Base-by-base conservation (phyloP, 2,888 invertebrate species). In the Rhamphomyia laevipes region DNA sequence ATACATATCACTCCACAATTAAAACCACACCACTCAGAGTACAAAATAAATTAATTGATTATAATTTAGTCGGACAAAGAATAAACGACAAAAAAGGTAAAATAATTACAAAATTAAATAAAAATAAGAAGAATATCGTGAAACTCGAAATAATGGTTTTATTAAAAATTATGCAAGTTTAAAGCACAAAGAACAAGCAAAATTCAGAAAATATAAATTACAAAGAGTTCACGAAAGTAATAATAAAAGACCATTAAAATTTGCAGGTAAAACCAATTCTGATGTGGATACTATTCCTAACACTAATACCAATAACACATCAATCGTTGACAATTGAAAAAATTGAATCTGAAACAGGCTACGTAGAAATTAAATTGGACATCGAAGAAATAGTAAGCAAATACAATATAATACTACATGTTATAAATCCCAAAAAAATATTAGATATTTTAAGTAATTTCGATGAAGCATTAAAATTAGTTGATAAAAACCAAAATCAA, bases 131-230 rank as follows among this genome's bases (percentile, higher is more conserved):
- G 31, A 45, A 13, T 45, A 45, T 15, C 9, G n/a, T 6, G 45
- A 45, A 45, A 21, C 30, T n/a, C 23, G 46, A 30, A 16, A 38
- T 27, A 16, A 18, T 6, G 46, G 38, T 21, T 40, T 27, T 30
- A 46, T 46, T 4, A 40, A 46, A 46, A 38, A 46, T 30, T 46
- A 46, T 27, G 38, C 30, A 16, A 27, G 38, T 15, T 12, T 46
- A 7, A 37, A 46, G 11, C 49, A 46, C 30, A 49, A 49, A 21
- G 46, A 46, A 17, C 23, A 31, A 21, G 18, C 46, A 13, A 30
- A 46, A 44, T 51, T 46, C 43, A 46, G 49, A 43, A 49, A 49
- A 46, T 43, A 45, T 40, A 30, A 35, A 13, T 18, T 49, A 38
- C 6, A 33, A 35, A 43, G 27, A 30, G 13, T 45, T n/a, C 49